Evolutionary conservation across 1,140 invertebrate genomes (phyloP), one percentile per base, ranked within the genome.

Genomic region (Hyphantria cunea): DNA sequence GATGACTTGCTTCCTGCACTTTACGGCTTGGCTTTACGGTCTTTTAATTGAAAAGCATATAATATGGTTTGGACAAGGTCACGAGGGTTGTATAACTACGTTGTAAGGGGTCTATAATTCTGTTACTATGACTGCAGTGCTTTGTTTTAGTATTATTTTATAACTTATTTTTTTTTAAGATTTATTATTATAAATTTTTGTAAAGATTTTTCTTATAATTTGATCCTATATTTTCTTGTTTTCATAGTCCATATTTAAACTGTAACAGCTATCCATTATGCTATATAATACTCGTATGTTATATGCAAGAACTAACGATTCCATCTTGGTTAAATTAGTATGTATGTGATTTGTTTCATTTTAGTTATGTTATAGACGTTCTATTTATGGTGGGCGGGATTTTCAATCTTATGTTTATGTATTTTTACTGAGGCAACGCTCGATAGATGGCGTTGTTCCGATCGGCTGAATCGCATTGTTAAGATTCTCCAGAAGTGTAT

Each of bases 1-100:
- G 54, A 64, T 25, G 34, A 55, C 50, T 9, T 68, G 11, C 66
- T 55, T 17, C 55, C 61, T 14, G 14, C 50, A 25, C 17, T n/a
- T n/a, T n/a, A n/a, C n/a, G 11, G 50, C 33, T 47, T 68, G 55
- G 61, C 6, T 60, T 5, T 64, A 54, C 48, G 66, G 60, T 0
- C 52, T 54, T 14, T 37, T 64, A 32, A 45, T 50, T 3, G 31
- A 68, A 45, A 68, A 68, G 15, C 66, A 64, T 39, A 17, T 50
- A n/a, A n/a, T n/a, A n/a, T 31, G 66, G 60, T 11, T 37, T 34
- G 10, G 65, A 68, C 37, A 55, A 60, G 42, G 15, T 68, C n/a
- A 64, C 66, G 7, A 13, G 66, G 0, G 61, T 68, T 3, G 61
- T 68, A 9, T 48, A 60, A 9, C 4, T 68, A 7, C 48, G 53